Percentiles rank a stretch among this genome's conserved stretches.
These are phyloP conservation scores for Aphodius granarius DNA, from an alignment of 2,888 invertebrate species.

Conservation along the genomic window DNA sequence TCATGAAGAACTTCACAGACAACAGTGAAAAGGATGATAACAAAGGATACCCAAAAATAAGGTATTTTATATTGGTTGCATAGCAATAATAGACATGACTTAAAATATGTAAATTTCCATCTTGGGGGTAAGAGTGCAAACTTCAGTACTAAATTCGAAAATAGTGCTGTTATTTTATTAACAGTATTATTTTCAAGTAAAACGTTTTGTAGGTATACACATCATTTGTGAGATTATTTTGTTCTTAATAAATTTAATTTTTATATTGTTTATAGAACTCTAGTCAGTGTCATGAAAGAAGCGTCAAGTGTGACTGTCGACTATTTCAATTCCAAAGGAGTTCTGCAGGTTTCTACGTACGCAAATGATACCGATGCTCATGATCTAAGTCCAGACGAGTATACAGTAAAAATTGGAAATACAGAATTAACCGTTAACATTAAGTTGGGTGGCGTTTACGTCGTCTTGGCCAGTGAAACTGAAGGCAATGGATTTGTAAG, in stretches of 20 bases:
- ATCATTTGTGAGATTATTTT: too few species aligned
- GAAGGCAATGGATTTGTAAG: slow-evolving; percentile 50
- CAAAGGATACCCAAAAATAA: slow-evolving; percentile 59
- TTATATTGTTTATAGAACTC: slow-evolving; percentile 27
- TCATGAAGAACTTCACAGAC: slow-evolving; percentile 48
- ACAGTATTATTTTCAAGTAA: too few species aligned
- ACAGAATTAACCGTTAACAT: slow-evolving; percentile 44
- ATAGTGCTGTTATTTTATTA: too few species aligned
- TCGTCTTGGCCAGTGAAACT: slow-evolving; percentile 56
- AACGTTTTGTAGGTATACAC: too few species aligned
- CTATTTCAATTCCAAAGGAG: slow-evolving; percentile 12
- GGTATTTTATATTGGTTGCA: slow-evolving; percentile 52
- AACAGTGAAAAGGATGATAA: slow-evolving; percentile 58
- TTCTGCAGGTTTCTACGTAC: background rate
- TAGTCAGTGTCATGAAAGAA: slow-evolving; percentile 17
- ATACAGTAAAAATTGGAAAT: slow-evolving; percentile 24
- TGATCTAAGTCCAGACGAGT: slow-evolving; percentile 26
- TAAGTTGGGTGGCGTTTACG: slow-evolving; percentile 68
- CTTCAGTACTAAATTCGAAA: too few species aligned
- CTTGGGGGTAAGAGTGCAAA: too few species aligned
- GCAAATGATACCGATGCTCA: slow-evolving; percentile 6
- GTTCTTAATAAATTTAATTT: background rate
- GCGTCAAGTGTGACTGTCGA: background rate
- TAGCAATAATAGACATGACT: background rate
- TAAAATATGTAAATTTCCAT: background rate